phyloP scores from a whole-genome alignment of 2,888 invertebrate species.

The Pheosia gnoma region DNA sequence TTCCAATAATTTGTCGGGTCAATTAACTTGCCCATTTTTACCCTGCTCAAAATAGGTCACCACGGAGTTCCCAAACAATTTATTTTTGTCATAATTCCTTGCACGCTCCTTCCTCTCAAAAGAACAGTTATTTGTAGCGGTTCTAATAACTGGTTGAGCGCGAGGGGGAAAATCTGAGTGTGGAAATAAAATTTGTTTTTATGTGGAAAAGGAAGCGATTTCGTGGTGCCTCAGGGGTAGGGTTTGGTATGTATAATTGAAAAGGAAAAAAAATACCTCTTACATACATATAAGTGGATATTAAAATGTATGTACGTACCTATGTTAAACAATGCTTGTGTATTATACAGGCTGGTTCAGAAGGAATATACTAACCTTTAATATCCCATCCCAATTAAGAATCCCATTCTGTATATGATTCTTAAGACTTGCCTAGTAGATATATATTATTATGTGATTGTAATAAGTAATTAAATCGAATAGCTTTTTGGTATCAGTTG shows the following conservation, averaged over 20 bases:
- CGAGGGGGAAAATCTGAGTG: constrained; percentile 13
- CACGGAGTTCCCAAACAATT: constrained; percentile 22
- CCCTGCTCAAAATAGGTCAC: constrained; percentile 25
- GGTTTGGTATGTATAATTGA: not conserved
- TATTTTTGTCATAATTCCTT: constrained; percentile 27
- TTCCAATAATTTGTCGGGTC: not conserved
- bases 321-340: too few relatives aligned
- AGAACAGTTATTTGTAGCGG: constrained; percentile 27
- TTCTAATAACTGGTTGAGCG: constrained; percentile 37
- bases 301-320: too few relatives aligned
- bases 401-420: too few relatives aligned
- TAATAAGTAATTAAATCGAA: too few relatives aligned
- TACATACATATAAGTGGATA: not conserved
- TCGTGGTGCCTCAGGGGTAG: not conserved
- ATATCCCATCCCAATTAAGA: too few relatives aligned
- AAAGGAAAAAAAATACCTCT: not conserved
- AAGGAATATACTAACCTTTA: too few relatives aligned
- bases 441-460: too few relatives aligned
- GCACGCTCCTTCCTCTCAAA: constrained; percentile 23
- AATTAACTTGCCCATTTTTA: constrained; percentile 27
- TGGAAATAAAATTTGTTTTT: constrained; percentile 21
- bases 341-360: too few relatives aligned
- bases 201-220: constrained; percentile 7
- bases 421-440: too few relatives aligned
- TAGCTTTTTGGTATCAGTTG: too few relatives aligned